Percentiles rank a stretch among this genome's conserved stretches.
These are phyloP conservation scores for Amphimallon solstitiale DNA, from an alignment of 2,888 invertebrate genomes.

Conservation along the genomic window DNA sequence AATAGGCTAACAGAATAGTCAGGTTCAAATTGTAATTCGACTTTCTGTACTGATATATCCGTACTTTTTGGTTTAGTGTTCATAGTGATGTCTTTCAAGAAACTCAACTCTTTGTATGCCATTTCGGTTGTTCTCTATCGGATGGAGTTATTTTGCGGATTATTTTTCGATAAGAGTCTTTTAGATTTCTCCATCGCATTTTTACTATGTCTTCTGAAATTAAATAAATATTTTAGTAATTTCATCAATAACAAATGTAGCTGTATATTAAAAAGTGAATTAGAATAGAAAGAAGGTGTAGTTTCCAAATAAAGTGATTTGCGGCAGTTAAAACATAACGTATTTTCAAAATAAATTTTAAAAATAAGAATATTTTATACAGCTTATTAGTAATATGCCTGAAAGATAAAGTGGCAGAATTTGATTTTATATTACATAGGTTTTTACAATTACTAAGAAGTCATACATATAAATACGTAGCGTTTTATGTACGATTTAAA, in stretches of 20 bases:
- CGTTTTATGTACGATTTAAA: too few species aligned
- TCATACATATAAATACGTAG: too few species aligned
- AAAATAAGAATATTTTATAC: too few species aligned
- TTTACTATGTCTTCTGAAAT: constrained; percentile 62
- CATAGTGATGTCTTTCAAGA: constrained; percentile 47
- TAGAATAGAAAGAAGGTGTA: too few species aligned
- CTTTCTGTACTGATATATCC: constrained; percentile 44
- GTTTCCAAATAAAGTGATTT: too few species aligned
- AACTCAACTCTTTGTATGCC: constrained; percentile 49
- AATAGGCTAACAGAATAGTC: constrained; percentile 43
- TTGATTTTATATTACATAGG: too few species aligned
- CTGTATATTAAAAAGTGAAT: too few species aligned
- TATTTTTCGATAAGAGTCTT: constrained; percentile 50
- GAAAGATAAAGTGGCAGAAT: too few species aligned
- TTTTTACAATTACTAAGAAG: too few species aligned
- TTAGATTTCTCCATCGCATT: constrained; percentile 62
- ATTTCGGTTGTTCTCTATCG: constrained; percentile 42
- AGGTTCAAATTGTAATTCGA: constrained; percentile 39
- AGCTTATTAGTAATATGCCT: too few species aligned
- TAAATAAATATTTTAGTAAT: constrained; percentile 1
- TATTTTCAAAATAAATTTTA: too few species aligned
- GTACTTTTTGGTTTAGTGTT: constrained; percentile 44
- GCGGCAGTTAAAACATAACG: too few species aligned
- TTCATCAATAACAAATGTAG: background rate
- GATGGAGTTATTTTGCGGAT: constrained; percentile 40